These are phyloP conservation scores for Allophyes oxyacanthae DNA, from an alignment of 2,888 invertebrate genomes.

Conservation along the genomic window DNA sequence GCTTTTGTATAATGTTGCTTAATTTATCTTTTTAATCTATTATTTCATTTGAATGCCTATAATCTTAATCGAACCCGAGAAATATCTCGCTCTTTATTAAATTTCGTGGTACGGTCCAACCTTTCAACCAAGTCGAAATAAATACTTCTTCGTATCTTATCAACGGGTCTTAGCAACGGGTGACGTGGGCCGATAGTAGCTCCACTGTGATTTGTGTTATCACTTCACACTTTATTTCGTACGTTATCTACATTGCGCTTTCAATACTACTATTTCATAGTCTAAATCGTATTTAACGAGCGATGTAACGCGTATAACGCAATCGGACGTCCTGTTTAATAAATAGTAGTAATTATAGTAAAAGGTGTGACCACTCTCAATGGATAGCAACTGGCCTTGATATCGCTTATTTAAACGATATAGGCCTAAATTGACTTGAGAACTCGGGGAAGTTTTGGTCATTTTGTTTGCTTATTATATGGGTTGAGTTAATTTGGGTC, in stretches of 20 bases:
- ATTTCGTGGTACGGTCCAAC: slow-evolving; percentile 43
- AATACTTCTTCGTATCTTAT: slow-evolving; percentile 71
- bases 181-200: slow-evolving; percentile 67
- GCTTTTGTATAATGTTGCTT: neutral
- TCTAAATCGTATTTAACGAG: slow-evolving; percentile 29
- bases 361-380: slow-evolving; percentile 60
- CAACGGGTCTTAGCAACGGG: slow-evolving; percentile 67
- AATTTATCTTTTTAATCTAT: slow-evolving; percentile 3
- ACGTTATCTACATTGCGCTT: slow-evolving; percentile 60
- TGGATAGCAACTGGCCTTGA: slow-evolving; percentile 74
- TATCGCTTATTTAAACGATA: slow-evolving; percentile 70
- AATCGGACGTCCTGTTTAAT: slow-evolving; percentile 40
- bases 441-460: slow-evolving; percentile 64
- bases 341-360: slow-evolving; percentile 50
- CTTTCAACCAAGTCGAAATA: slow-evolving; percentile 60
- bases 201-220: slow-evolving; percentile 67
- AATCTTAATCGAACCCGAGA: slow-evolving; percentile 24
- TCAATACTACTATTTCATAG: slow-evolving; percentile 19
- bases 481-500: slow-evolving; percentile 22
- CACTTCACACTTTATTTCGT: slow-evolving; percentile 48
- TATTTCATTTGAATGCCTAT: slow-evolving; percentile 21
- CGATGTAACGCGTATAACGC: slow-evolving; percentile 44
- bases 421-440: slow-evolving; percentile 66
- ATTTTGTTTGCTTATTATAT: slow-evolving; percentile 52
- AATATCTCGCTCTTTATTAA: slow-evolving; percentile 18